Evolutionary conservation across 2,113 vertebrate species (phyloP).

Genomic region (Bos javanicus): DNA sequence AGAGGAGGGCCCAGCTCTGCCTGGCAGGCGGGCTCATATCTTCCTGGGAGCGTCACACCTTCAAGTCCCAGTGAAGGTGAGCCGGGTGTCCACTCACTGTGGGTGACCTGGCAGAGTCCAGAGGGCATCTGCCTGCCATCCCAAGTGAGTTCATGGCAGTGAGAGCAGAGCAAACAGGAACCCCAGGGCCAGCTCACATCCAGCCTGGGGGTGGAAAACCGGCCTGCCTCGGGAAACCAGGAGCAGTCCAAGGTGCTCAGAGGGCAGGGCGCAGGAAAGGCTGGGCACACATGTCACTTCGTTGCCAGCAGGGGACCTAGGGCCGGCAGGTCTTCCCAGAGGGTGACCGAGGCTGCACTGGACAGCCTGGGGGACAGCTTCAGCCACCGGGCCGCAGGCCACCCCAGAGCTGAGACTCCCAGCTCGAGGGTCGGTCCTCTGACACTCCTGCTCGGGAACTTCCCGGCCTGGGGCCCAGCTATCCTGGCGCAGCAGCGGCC

Average conservation of each 20-base stretch:
- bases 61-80: neutral
- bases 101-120: neutral
- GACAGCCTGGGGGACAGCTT: neutral
- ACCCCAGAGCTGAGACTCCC: neutral
- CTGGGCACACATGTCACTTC: fast-evolving
- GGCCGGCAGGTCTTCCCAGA: neutral
- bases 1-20: neutral
- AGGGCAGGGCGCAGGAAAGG: fast-evolving
- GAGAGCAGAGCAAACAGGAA: neutral
- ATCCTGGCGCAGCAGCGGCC: neutral
- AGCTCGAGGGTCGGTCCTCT: neutral
- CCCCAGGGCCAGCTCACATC: neutral
- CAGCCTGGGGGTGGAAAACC: fast-evolving
- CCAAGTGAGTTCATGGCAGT: neutral
- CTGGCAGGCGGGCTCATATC: neutral
- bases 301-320: neutral
- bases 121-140: neutral
- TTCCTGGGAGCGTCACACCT: neutral
- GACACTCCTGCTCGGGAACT: neutral
- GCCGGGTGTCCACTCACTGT: fast-evolving
- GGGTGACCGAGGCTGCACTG: fast-evolving
- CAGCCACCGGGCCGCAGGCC: neutral
- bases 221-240: neutral
- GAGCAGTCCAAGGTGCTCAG: neutral
- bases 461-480: no score